Base-by-base conservation (phyloP, 2,797 vertebrate genomes). In the Spinus olivaceus region DNA sequence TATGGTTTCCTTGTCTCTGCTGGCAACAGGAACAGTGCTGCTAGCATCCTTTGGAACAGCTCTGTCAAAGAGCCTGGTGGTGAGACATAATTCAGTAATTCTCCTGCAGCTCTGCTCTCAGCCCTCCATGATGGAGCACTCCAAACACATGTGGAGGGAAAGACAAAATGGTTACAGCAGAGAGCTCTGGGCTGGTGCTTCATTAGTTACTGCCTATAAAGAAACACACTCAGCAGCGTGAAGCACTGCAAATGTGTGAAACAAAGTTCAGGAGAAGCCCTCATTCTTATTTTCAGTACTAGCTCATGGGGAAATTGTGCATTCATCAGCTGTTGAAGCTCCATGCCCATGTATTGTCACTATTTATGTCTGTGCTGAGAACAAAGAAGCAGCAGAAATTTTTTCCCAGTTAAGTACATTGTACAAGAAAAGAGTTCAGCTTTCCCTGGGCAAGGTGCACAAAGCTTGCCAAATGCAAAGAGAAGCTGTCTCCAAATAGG, bases 391-490 rank as follows among this genome's bases (percentile, higher is more conserved):
- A 64, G 60, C 37, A 61, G 46, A 78, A 7, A 28, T 27, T 61
- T 73, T 61, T 78, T 4, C 54, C 28, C 28, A 64, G 44, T 59
- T 67, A 59, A 76, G 49, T 51, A 46, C 20, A 18, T 20, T 50
- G 60, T 56, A 23, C 1, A 4, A 32, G 85, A 37, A 78, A 73
- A 78, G 54, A 88, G 21, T 19, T 47, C 81, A 61, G 76, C 51
- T 86, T 84, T 85, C 59, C 28, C 77, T 67, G 25, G 44, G 46
- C 35, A 61, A 79, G 32, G n/a, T 59, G 30, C 73, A 59, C 18
- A 81, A 74, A 90, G 69, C 39, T 65, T 88, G 56, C 37, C 74
- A 84, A 79, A 80, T 3, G 21, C n/a, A 53, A 72, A 77, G 74
- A 77, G 39, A 76, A 44, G 44, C 30, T 46, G 41, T 25, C 22